These are phyloP conservation scores for Parasteatoda tepidariorum DNA, from an alignment of 1,140 invertebrate genomes.

Conservation along the genomic window DNA sequence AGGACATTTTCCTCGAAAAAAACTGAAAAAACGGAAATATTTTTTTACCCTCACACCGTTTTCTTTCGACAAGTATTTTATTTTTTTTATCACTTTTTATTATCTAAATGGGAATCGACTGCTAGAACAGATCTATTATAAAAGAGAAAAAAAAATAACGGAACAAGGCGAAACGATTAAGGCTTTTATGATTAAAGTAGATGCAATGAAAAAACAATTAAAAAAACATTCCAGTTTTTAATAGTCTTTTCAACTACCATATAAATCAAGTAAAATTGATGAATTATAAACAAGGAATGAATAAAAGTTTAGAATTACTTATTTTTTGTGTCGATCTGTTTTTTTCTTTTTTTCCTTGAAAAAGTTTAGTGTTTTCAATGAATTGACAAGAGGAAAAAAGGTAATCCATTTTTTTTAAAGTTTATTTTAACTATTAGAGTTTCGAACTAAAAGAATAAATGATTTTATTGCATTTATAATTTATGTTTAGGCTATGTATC, in stretches of 20 bases:
- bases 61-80: background rate
- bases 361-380: too few relatives aligned
- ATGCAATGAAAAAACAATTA: background rate
- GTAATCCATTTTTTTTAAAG: too few relatives aligned
- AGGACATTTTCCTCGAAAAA: background rate
- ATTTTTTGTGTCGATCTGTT: too few relatives aligned
- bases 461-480: too few relatives aligned
- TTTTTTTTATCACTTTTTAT: slow-evolving; percentile 30
- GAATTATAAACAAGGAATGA: background rate
- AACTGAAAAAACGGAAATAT: background rate
- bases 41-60: background rate
- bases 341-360: too few relatives aligned
- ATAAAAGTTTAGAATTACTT: background rate
- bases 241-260: slow-evolving; percentile 8
- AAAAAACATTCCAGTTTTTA: background rate
- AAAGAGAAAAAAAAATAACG: background rate
- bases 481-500: too few relatives aligned
- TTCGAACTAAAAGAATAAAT: too few relatives aligned
- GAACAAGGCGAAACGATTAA: background rate
- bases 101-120: slow-evolving; percentile 45
- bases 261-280: slow-evolving; percentile 14
- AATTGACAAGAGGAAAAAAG: too few relatives aligned
- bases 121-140: background rate
- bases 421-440: too few relatives aligned
- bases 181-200: background rate